Evolutionary conservation across 2,113 vertebrate species (phyloP).

Genomic region (Struthio camelus): DNA sequence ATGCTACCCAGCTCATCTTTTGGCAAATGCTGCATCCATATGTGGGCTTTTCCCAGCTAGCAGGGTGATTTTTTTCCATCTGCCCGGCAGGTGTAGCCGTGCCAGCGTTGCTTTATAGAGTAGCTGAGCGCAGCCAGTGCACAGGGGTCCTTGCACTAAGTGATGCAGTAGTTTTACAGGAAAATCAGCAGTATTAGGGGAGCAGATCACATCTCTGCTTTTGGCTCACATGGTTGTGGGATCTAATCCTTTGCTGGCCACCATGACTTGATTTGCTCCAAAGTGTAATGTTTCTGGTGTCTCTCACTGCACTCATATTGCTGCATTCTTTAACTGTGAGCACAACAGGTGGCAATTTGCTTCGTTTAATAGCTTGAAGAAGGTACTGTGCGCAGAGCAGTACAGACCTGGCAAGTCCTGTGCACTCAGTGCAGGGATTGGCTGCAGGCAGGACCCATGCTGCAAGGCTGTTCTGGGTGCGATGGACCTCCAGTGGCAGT

Average conservation of each 20-base stretch:
- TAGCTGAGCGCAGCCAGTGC: neutral
- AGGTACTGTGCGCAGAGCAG: neutral
- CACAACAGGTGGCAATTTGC: neutral
- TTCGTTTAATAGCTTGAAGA: neutral
- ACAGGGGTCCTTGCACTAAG: neutral
- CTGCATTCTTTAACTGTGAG: neutral
- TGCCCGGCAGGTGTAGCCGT: neutral
- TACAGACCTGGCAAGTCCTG: too few relatives aligned
- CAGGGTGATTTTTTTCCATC: neutral
- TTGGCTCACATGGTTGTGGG: neutral
- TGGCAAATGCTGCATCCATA: fast-evolving
- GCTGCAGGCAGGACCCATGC: neutral
- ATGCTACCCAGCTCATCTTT: neutral
- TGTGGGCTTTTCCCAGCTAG: neutral
- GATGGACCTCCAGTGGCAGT: neutral
- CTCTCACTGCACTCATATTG: neutral
- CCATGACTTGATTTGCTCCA: neutral
- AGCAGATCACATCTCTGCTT: neutral
- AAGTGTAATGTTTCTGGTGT: neutral
- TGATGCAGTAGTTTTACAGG: neutral
- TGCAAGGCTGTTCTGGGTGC: neutral
- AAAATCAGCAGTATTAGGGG: neutral
- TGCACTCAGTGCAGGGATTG: too few relatives aligned
- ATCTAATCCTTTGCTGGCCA: neutral
- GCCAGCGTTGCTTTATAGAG: neutral